Evolutionary conservation across 1,140 invertebrate genomes (phyloP), one percentile per base, ranked within the genome.

Genomic region (Steinernema khuongi): DNA sequence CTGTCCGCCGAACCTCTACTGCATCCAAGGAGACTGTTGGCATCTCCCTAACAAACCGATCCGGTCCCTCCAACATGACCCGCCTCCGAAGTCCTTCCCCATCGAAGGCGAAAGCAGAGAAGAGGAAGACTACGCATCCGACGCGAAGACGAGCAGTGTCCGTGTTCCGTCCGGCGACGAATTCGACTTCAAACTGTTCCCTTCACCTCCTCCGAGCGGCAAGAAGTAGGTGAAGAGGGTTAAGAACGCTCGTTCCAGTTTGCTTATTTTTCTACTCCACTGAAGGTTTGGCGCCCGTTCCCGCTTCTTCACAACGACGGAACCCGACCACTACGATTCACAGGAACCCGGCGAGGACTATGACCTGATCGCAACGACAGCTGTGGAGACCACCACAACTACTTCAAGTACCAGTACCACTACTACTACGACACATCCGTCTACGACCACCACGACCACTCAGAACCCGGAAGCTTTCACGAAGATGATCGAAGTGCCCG

Each of bases 11-110:
- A 71, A 71, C 28, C 28, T 75, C 28, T 68, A 66, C 1, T 75
- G 74, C 31, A 36, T 75, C 19, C 69, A 75, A 32, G 74, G 74
- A n/a, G 74, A 75, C 32, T 75, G 74, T 66, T 75, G 74, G 74
- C 60, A 32, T 33, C 18, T 75, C 26, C 74, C 74, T 1, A 69
- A 75, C 0, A 75, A 75, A 36, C 71, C 71, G 14, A 28, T 68
- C 11, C 26, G 71, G 66, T 71, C 28, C 1, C 71, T 31, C n/a
- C 33, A 43, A 29, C 31, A 43, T 22, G 71, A 72, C 44, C 66
- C 71, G n/a, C 43, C 66, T n/a, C 71, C 71, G n/a, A 66, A 72
- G 19, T 72, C 71, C 4, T 72, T 72, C 32, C 26, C 66, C 4
- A 72, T 72, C 33, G 44, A 44, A 11, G 44, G 30, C 28, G 68